These are phyloP conservation scores for Microctenopoma steveboyesi DNA, from an alignment of 2,797 vertebrate genomes.

Conservation along the genomic window DNA sequence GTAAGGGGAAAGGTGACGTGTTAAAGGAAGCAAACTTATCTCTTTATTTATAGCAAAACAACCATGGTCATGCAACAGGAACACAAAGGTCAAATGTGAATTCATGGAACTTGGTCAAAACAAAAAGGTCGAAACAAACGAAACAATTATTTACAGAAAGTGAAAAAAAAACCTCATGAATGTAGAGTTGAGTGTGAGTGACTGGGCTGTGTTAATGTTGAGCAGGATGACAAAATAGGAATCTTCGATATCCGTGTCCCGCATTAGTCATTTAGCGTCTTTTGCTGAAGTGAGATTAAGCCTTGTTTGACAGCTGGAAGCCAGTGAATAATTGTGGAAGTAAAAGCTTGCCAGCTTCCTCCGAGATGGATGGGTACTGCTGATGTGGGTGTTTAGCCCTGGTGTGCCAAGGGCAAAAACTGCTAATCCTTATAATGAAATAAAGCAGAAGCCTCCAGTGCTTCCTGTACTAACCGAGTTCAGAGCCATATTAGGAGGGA, in stretches of 20 bases:
- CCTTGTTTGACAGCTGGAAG: constrained; percentile 18
- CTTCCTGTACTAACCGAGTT: constrained; percentile 40
- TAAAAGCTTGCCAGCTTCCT: constrained; percentile 18
- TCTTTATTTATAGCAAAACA: constrained; percentile 2
- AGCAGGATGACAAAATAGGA: neutral
- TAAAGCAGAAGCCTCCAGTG: constrained; percentile 39
- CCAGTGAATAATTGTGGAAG: constrained; percentile 4
- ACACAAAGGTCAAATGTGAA: constrained; percentile 25
- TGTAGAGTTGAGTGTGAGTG: neutral
- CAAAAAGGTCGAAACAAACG: constrained; percentile 19
- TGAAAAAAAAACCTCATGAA: neutral
- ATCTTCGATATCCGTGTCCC: neutral
- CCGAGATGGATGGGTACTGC: constrained; percentile 30
- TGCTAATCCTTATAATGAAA: constrained; percentile 63
- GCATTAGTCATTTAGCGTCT: constrained; percentile 12
- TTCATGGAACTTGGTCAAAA: neutral
- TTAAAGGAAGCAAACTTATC: constrained; percentile 28
- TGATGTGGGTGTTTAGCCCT: constrained; percentile 52
- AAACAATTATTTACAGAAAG: neutral
- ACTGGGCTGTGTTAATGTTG: neutral
- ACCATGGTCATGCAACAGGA: constrained; percentile 15
- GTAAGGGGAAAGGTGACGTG: constrained; percentile 12
- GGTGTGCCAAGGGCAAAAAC: constrained; percentile 47
- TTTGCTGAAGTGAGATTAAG: constrained; percentile 26
- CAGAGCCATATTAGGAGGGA: constrained; percentile 9